phyloP scores from a whole-genome alignment of 2,797 vertebrate genomes.

The Trematomus bernacchii region DNA sequence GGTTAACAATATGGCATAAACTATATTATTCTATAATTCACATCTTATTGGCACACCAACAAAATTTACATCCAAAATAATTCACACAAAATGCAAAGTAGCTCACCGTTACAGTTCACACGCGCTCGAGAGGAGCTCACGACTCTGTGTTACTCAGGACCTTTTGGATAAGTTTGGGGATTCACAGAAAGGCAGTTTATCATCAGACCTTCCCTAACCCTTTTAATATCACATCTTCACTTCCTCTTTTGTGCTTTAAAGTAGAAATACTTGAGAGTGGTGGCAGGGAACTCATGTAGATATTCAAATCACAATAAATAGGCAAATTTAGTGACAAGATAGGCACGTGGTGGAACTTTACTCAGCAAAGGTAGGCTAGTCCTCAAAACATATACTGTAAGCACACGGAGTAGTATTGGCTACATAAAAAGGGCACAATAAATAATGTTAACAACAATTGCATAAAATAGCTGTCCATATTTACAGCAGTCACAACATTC shows the following conservation, averaged over 20 bases:
- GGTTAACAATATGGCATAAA: slow-evolving; percentile 64
- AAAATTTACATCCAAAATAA: slow-evolving; percentile 73
- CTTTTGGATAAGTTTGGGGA: slow-evolving; percentile 36
- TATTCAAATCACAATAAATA: slow-evolving; percentile 27
- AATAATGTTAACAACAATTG: slow-evolving; percentile 54
- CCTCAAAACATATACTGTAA: slow-evolving; percentile 74
- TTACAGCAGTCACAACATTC: slow-evolving; percentile 74
- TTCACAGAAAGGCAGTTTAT: slow-evolving; percentile 60
- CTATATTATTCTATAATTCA: slow-evolving; percentile 68
- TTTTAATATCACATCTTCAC: slow-evolving; percentile 54
- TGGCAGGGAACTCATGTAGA: slow-evolving; percentile 46
- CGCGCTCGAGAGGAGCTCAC: slow-evolving; percentile 48
- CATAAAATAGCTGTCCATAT: slow-evolving; percentile 58
- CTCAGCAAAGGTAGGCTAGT: slow-evolving; percentile 71
- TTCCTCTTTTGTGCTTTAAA: slow-evolving; percentile 66
- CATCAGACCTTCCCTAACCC: slow-evolving; percentile 62
- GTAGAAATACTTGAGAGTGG: slow-evolving; percentile 68
- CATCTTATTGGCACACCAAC: slow-evolving; percentile 73
- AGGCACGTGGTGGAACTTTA: slow-evolving; percentile 63
- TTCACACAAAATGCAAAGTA: slow-evolving; percentile 73
- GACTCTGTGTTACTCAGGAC: slow-evolving; percentile 16
- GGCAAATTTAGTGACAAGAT: slow-evolving; percentile 35
- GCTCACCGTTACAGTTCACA: slow-evolving; percentile 68
- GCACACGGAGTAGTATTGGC: slow-evolving; percentile 51
- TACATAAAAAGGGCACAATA: slow-evolving; percentile 29